Evolutionary conservation across 2,888 invertebrate species (phyloP).

Genomic region (Cheilosia vulpina): DNA sequence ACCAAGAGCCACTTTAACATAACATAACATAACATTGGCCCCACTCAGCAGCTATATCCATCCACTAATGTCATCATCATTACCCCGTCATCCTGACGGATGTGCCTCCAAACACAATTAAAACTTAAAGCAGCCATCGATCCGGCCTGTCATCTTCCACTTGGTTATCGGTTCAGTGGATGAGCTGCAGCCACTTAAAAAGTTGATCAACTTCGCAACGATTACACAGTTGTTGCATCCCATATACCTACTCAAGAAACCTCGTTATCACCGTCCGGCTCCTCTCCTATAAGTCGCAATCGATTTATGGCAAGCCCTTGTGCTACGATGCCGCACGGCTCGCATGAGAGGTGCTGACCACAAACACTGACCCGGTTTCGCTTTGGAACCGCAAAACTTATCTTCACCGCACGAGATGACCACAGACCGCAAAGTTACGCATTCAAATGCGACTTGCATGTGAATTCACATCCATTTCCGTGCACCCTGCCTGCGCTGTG

Average conservation of each 20-base stretch:
- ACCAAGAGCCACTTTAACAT: too few species aligned
- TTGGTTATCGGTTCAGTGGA: slow-evolving; percentile 61
- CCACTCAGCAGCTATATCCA: not conserved
- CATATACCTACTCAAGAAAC: slow-evolving; percentile 50
- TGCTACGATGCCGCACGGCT: slow-evolving; percentile 55
- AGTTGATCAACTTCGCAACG: slow-evolving; percentile 71
- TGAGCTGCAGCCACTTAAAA: slow-evolving; percentile 64
- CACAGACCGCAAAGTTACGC: slow-evolving; percentile 68
- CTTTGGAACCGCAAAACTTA: slow-evolving; percentile 66
- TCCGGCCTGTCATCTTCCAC: slow-evolving; percentile 58
- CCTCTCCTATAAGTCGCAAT: slow-evolving; percentile 48
- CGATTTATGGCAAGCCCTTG: slow-evolving; percentile 55
- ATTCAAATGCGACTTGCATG: slow-evolving; percentile 70
- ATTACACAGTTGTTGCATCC: slow-evolving; percentile 69
- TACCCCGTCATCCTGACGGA: slow-evolving; percentile 27
- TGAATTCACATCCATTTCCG: not conserved
- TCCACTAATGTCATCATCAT: slow-evolving; percentile 43
- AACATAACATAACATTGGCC: too few species aligned
- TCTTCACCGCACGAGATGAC: slow-evolving; percentile 70
- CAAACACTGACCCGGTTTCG: slow-evolving; percentile 73
- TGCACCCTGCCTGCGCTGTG: not conserved
- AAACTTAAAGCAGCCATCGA: slow-evolving; percentile 67
- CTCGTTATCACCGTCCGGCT: slow-evolving; percentile 40
- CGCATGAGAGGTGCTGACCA: slow-evolving; percentile 66
- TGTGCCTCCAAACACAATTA: slow-evolving; percentile 63